phyloP scores from a whole-genome alignment of 2,113 vertebrate species.

The Rhodinocichla rosea region DNA sequence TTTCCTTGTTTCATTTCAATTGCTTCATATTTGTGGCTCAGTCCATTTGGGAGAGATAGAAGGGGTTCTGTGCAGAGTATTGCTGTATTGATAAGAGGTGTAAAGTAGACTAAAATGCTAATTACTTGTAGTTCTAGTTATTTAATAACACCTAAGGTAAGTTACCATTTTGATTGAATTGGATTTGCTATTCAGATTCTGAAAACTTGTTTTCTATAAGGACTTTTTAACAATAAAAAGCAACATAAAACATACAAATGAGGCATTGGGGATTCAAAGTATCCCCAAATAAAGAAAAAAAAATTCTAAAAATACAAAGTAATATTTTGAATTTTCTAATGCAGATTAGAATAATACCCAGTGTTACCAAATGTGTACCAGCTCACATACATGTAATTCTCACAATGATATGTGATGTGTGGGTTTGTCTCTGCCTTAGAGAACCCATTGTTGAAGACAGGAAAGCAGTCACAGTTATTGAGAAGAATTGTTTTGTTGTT shows the following conservation, averaged over 20 bases:
- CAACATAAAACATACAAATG: not conserved
- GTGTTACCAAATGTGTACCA: not conserved
- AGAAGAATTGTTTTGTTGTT: not conserved
- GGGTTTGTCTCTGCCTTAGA: not conserved
- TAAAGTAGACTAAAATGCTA: constrained; percentile 40
- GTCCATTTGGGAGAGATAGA: not conserved
- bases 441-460: not conserved
- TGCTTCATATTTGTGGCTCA: not conserved
- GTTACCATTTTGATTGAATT: not conserved
- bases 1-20: not conserved
- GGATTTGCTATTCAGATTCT: not conserved
- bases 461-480: not conserved
- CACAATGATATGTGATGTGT: not conserved
- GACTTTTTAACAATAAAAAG: not conserved
- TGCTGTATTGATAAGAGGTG: constrained; percentile 9
- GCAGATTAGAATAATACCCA: not conserved
- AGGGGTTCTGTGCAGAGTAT: not conserved
- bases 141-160: constrained; percentile 6
- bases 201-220: not conserved
- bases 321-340: not conserved
- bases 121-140: not conserved
- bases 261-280: not conserved
- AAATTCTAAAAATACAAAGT: not conserved
- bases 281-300: not conserved
- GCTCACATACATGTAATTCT: not conserved